These are phyloP conservation scores for Meloidogyne hapla DNA, from an alignment of 1,140 invertebrate species.

Conservation along the genomic window DNA sequence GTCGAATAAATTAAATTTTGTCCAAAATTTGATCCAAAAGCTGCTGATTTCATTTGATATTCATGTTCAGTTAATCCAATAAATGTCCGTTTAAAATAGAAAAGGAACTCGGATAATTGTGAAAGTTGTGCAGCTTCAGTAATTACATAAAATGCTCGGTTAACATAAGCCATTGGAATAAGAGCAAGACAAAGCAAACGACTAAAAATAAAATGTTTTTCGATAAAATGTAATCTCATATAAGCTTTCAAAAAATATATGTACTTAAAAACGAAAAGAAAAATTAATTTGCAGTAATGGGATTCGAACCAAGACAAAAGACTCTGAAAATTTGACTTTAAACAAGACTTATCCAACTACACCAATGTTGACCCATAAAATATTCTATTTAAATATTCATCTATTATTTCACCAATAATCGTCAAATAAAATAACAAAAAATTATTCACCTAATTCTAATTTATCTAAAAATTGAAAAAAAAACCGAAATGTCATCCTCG, in stretches of 20 bases:
- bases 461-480: background rate
- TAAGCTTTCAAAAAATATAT: no score
- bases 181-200: background rate
- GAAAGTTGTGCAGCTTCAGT: background rate
- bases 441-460: no score
- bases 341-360: no score
- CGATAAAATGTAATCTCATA: no score
- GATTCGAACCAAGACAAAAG: no score
- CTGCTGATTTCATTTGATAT: background rate
- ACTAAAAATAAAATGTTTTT: background rate
- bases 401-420: no score
- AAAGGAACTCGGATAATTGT: background rate
- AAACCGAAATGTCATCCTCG: slow-evolving; percentile 2
- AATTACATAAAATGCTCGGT: background rate
- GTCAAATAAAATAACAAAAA: no score
- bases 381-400: no score
- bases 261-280: no score
- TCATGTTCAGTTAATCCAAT: background rate
- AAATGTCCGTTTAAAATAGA: background rate
- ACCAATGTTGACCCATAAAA: no score
- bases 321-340: no score
- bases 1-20: background rate
- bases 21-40: background rate
- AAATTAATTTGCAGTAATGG: no score
- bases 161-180: background rate